phyloP scores from a whole-genome alignment of 2,113 vertebrate species.

The Ceyx margarethae region DNA sequence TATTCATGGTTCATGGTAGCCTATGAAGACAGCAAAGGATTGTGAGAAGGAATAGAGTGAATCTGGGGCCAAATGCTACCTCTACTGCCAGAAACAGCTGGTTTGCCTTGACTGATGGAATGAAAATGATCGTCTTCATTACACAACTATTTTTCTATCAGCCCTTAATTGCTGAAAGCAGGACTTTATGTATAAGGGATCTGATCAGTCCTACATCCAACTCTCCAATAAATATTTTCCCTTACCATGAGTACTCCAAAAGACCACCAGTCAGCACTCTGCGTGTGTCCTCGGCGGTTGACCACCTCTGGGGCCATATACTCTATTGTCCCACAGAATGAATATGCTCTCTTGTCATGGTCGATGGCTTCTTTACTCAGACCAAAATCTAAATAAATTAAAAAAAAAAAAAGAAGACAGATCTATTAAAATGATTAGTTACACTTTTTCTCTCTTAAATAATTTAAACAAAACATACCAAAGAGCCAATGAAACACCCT shows the following conservation, averaged over 20 bases:
- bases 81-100: not conserved
- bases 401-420: not conserved
- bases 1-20: not conserved
- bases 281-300: slow-evolving; percentile 91
- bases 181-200: not conserved
- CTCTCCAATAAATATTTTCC: not conserved
- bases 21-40: not conserved
- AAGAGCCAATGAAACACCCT: not conserved
- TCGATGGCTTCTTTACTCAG: slow-evolving; percentile 96
- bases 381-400: slow-evolving; percentile 85
- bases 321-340: slow-evolving; percentile 95
- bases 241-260: slow-evolving; percentile 94
- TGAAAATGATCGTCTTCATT: not conserved
- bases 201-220: not conserved
- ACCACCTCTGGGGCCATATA: slow-evolving; percentile 98
- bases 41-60: not conserved
- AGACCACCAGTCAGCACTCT: slow-evolving; percentile 98
- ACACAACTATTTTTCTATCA: not conserved
- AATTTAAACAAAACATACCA: not conserved
- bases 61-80: not conserved
- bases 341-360: slow-evolving; percentile 93
- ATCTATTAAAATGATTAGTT: not conserved
- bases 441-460: not conserved
- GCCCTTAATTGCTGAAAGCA: not conserved
- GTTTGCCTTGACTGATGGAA: not conserved